Percentiles rank a stretch among this genome's conserved stretches.
Evolutionary conservation across 2,113 vertebrate genomes (phyloP).

Genomic region (Haemorhous mexicanus): DNA sequence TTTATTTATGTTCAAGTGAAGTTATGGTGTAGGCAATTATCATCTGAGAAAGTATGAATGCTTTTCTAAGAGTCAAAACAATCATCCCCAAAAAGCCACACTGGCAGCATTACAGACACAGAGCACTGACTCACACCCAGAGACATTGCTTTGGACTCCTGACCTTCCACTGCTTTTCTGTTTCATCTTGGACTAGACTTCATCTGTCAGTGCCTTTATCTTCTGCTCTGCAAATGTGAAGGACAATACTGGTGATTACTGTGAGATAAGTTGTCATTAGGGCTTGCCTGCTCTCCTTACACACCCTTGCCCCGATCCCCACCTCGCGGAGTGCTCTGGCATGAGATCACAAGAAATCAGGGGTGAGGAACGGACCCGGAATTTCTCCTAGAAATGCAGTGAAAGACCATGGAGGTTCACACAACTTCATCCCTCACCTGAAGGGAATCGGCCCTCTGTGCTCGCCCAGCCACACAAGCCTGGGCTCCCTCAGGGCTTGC

Average conservation of each 20-base stretch:
- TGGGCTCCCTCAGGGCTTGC: background rate
- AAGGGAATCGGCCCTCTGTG: too few relatives aligned
- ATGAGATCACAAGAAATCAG: background rate
- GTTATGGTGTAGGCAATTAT: background rate
- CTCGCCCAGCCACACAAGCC: background rate
- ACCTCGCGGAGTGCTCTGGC: background rate
- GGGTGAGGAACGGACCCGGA: background rate
- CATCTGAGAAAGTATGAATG: background rate
- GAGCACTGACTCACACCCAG: background rate
- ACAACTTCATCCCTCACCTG: background rate
- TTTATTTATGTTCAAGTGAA: background rate
- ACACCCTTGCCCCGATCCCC: background rate
- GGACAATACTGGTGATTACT: background rate
- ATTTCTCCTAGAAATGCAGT: background rate
- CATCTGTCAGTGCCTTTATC: background rate
- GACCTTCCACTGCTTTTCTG: background rate
- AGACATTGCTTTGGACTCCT: background rate
- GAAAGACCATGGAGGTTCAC: background rate
- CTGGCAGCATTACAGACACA: background rate
- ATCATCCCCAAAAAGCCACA: background rate
- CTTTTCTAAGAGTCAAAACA: background rate
- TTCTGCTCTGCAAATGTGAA: background rate
- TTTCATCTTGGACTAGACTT: background rate
- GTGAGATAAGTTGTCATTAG: background rate
- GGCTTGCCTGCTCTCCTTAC: background rate